These are phyloP conservation scores for Barnardius zonarius DNA, from an alignment of 2,113 vertebrate species.

Conservation along the genomic window DNA sequence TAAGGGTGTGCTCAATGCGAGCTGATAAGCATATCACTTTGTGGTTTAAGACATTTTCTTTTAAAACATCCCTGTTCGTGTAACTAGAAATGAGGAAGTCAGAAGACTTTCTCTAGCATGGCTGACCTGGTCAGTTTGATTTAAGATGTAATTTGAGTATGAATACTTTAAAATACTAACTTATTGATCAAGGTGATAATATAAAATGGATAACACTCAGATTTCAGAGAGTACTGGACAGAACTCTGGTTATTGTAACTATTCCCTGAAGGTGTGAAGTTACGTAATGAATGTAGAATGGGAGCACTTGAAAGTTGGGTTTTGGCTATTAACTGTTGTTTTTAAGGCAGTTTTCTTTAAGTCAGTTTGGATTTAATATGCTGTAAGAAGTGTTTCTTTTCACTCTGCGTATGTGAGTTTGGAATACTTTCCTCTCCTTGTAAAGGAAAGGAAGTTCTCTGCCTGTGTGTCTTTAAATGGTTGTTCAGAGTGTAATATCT, in stretches of 20 bases:
- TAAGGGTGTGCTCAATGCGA: neutral
- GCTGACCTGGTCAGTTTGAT: neutral
- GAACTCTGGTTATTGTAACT: neutral
- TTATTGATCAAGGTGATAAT: neutral
- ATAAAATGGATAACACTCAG: neutral
- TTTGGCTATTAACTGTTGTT: neutral
- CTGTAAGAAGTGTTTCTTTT: neutral
- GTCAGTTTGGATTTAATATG: neutral
- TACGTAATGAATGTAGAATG: neutral
- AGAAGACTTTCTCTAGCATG: neutral
- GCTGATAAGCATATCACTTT: neutral
- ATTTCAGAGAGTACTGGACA: neutral
- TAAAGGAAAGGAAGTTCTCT: neutral
- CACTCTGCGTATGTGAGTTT: neutral
- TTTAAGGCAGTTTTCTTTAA: neutral
- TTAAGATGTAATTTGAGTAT: neutral
- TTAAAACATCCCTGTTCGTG: fast-evolving
- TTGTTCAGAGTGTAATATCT: neutral
- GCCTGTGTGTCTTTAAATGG: neutral
- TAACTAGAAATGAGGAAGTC: neutral
- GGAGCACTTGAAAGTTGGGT: neutral
- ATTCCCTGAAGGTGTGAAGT: neutral
- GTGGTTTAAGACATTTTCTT: neutral
- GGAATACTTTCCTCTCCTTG: neutral
- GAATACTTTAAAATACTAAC: neutral